Evolutionary conservation across 2,113 vertebrate species (phyloP).

Genomic region (Phoxinus phoxinus): DNA sequence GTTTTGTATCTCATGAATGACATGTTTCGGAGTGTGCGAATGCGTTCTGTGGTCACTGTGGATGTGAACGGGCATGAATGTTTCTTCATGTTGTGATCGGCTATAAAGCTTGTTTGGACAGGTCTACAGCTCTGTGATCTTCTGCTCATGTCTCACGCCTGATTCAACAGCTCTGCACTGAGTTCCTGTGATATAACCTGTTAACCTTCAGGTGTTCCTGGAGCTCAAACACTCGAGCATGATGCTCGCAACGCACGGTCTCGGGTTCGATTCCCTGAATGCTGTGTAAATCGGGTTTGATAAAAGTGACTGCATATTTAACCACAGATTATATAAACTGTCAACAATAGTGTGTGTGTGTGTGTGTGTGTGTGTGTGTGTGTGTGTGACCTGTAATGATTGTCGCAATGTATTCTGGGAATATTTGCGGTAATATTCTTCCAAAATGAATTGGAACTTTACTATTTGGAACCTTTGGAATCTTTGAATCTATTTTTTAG

Average conservation of each 20-base stretch:
- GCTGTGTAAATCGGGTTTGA: neutral
- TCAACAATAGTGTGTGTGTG: neutral
- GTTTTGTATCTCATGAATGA: neutral
- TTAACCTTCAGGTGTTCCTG: neutral
- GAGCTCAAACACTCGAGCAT: neutral
- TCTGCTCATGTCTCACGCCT: neutral
- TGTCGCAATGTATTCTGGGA: neutral
- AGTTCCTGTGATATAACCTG: neutral
- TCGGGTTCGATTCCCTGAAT: neutral
- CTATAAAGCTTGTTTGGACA: conserved; percentile 17
- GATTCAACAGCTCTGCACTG: neutral
- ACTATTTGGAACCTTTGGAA: neutral
- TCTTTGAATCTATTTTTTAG: neutral
- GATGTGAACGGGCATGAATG: neutral
- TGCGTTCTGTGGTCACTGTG: neutral
- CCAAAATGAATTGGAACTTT: neutral
- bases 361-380: neutral
- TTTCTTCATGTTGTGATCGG: neutral
- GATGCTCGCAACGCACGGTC: neutral
- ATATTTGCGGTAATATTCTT: neutral
- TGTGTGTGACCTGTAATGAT: neutral
- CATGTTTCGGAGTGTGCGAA: neutral
- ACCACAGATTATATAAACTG: too few relatives aligned
- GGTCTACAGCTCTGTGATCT: neutral
- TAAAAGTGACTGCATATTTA: too few relatives aligned